Conservation (phyloP, 2,113 vertebrate genomes). For the Rhagologus leucostigma region DNA sequence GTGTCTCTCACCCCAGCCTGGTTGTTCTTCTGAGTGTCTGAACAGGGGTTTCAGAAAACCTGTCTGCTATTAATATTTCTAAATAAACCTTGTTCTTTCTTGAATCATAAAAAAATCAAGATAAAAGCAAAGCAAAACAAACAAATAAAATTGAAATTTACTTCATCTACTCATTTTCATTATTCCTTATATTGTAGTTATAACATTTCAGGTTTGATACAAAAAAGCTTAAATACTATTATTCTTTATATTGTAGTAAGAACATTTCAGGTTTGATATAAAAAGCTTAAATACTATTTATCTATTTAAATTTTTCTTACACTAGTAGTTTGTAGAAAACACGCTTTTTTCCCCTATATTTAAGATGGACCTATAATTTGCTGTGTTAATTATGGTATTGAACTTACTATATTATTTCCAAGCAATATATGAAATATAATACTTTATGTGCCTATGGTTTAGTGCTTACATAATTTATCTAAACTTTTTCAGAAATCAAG, state of each 20-base stretch:
- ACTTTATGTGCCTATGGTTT: not conserved
- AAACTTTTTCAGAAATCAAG: not conserved
- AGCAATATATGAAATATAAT: not conserved
- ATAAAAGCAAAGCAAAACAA: not conserved
- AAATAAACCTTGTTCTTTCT: not conserved
- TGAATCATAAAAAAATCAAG: not conserved
- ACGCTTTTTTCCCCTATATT: not conserved
- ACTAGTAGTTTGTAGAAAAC: not conserved
- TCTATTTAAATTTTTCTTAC: not conserved
- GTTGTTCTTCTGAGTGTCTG: not conserved
- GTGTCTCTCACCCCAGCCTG: not conserved
- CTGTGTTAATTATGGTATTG: not conserved
- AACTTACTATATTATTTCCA: not conserved
- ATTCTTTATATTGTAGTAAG: not conserved
- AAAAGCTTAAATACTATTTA: not conserved
- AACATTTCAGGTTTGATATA: not conserved
- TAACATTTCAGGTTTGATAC: not conserved
- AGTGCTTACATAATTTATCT: not conserved
- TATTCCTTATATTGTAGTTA: not conserved
- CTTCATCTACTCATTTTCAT: not conserved
- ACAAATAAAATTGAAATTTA: not conserved
- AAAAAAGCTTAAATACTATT: not conserved
- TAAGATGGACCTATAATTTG: not conserved
- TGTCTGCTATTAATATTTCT: not conserved
- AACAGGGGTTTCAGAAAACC: not conserved